phyloP scores from a whole-genome alignment of 2,888 invertebrate species.

The Metallyticus violacea region DNA sequence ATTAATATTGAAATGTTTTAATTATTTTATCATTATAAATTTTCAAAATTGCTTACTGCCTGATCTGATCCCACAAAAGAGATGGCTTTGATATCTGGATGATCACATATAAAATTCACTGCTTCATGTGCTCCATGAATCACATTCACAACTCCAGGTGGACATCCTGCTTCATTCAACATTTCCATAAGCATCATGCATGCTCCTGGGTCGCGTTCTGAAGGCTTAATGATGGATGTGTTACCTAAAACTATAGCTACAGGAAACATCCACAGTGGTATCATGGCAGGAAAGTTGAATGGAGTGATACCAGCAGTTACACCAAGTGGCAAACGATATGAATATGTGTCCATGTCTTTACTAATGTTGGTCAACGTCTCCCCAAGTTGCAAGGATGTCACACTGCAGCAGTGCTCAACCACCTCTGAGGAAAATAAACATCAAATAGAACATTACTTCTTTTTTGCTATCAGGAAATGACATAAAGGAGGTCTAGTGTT shows the following conservation, averaged over 20 bases:
- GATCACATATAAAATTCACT: slow-evolving; percentile 96
- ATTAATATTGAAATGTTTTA: no score
- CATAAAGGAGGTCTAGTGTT: no score
- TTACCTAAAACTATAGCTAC: slow-evolving; percentile 77
- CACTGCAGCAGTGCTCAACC: slow-evolving; percentile 94
- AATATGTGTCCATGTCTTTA: slow-evolving; percentile 95
- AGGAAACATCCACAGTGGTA: slow-evolving; percentile 95
- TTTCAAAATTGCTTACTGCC: slow-evolving; percentile 60
- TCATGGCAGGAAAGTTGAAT: slow-evolving; percentile 99
- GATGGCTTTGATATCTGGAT: slow-evolving; percentile 92
- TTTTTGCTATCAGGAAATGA: no score
- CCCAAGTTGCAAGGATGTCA: slow-evolving; percentile 88
- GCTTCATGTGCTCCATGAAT: slow-evolving; percentile 94
- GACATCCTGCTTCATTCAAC: slow-evolving; percentile 90
- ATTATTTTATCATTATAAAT: no score
- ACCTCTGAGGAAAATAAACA: slow-evolving; percentile 63
- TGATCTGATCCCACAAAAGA: slow-evolving; percentile 98
- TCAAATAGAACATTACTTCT: background rate
- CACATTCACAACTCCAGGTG: slow-evolving; percentile 93
- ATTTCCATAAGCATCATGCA: slow-evolving; percentile 93
- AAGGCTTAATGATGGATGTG: slow-evolving; percentile 92
- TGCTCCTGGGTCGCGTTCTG: slow-evolving; percentile 96
- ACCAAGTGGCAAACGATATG: slow-evolving; percentile 88
- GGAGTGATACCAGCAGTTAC: slow-evolving; percentile 95
- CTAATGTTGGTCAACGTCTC: slow-evolving; percentile 85